These are phyloP conservation scores for Papilio helenus DNA, from an alignment of 1,140 invertebrate genomes.

Conservation along the genomic window DNA sequence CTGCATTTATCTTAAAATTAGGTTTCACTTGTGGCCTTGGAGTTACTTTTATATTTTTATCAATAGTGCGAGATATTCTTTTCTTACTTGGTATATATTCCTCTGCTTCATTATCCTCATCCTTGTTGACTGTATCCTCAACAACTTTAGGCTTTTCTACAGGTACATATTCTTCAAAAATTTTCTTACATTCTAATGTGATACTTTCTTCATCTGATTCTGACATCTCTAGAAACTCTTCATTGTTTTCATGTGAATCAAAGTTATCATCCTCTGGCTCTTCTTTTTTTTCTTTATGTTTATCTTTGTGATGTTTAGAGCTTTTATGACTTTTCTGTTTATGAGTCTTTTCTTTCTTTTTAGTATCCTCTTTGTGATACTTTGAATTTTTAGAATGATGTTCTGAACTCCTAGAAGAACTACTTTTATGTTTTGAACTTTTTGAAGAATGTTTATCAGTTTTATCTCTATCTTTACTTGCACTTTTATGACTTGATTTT, in stretches of 20 bases:
- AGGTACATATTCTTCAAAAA: slow-evolving; percentile 83
- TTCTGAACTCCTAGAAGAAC: slow-evolving; percentile 60
- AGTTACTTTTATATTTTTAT: slow-evolving; percentile 69
- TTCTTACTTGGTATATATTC: slow-evolving; percentile 75
- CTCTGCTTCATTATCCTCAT: slow-evolving; percentile 56
- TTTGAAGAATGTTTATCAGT: slow-evolving; percentile 60
- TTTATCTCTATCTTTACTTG: slow-evolving; percentile 57
- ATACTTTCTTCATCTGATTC: slow-evolving; percentile 80
- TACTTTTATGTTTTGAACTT: slow-evolving; percentile 53
- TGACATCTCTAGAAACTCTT: slow-evolving; percentile 63
- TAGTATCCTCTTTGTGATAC: slow-evolving; percentile 47
- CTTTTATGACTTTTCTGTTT: slow-evolving; percentile 54
- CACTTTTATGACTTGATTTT: slow-evolving; percentile 65
- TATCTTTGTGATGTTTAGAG: slow-evolving; percentile 62
- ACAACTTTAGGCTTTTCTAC: slow-evolving; percentile 56
- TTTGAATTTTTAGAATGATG: slow-evolving; percentile 55
- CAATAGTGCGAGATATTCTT: slow-evolving; percentile 73
- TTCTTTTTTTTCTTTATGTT: slow-evolving; percentile 56
- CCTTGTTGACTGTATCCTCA: slow-evolving; percentile 50
- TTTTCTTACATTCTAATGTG: slow-evolving; percentile 78
- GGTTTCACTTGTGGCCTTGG: slow-evolving; percentile 69
- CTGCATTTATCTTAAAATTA: slow-evolving; percentile 76
- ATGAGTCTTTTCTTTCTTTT: slow-evolving; percentile 47
- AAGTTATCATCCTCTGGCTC: slow-evolving; percentile 47
- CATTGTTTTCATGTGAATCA: slow-evolving; percentile 51